These are phyloP conservation scores for Kryptolebias marmoratus DNA, from an alignment of 2,113 vertebrate genomes.

Conservation along the genomic window DNA sequence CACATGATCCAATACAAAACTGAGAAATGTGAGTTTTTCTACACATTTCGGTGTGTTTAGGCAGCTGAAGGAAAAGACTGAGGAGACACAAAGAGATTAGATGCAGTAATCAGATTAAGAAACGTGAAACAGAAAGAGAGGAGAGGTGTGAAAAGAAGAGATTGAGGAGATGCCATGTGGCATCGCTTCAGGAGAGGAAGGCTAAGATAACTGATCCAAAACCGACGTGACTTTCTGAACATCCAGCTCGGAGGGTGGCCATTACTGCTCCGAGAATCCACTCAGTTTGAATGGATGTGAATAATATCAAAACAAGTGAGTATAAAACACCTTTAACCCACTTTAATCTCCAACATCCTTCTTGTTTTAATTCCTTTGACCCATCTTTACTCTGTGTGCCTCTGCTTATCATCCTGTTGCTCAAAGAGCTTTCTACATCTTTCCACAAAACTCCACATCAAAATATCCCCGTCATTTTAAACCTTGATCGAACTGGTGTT, in stretches of 20 bases:
- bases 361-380: background rate
- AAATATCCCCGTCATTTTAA: no score
- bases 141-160: constrained; percentile 15
- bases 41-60: background rate
- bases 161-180: constrained; percentile 74
- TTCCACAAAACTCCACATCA: no score
- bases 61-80: background rate
- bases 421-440: background rate
- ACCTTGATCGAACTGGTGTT: no score
- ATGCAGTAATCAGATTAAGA: background rate
- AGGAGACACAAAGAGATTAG: background rate
- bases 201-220: constrained; percentile 63
- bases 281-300: background rate
- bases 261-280: constrained; percentile 18
- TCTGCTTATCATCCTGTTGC: background rate
- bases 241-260: constrained; percentile 28
- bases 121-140: background rate
- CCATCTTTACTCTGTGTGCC: background rate
- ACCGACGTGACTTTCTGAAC: constrained; percentile 37
- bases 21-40: constrained; percentile 3
- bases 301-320: background rate
- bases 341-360: constrained; percentile 2
- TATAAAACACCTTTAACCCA: background rate
- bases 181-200: constrained; percentile 69
- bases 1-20: constrained; percentile 25